Evolutionary conservation across 2,888 invertebrate species (phyloP).

Genomic region (Allacma fusca): DNA sequence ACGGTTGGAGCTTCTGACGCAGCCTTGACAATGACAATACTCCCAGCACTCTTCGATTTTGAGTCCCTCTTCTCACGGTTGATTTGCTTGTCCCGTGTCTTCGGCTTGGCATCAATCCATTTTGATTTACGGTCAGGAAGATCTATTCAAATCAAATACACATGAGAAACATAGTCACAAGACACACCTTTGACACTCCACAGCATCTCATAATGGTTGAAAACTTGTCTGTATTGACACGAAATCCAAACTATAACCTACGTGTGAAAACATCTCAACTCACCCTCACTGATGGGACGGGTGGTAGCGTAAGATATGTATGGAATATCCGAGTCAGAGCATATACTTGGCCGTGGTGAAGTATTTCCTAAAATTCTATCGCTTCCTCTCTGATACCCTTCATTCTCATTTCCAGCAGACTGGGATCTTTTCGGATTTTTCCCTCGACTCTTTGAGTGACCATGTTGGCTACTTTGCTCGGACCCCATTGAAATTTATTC

Average conservation of each 20-base stretch:
- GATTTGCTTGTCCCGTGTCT: slow-evolving; percentile 61
- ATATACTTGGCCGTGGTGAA: slow-evolving; percentile 87
- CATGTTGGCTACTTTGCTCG: slow-evolving; percentile 63
- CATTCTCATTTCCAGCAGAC: slow-evolving; percentile 61
- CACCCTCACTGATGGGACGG: slow-evolving; percentile 81
- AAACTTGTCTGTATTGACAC: slow-evolving; percentile 16
- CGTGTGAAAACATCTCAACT: slow-evolving; percentile 35
- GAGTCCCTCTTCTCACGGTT: slow-evolving; percentile 61
- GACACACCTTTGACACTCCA: background rate
- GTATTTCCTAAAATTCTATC: slow-evolving; percentile 69
- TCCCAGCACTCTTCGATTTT: slow-evolving; percentile 69
- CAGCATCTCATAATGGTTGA: background rate
- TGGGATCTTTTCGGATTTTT: slow-evolving; percentile 61
- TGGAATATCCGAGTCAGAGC: slow-evolving; percentile 87
- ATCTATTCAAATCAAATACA: slow-evolving; percentile 67
- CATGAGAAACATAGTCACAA: slow-evolving; percentile 7
- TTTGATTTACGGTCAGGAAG: slow-evolving; percentile 69
- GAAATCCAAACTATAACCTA: background rate
- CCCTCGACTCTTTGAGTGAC: slow-evolving; percentile 50
- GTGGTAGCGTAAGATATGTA: slow-evolving; percentile 91
- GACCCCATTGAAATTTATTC: slow-evolving; percentile 62
- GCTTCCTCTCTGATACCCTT: slow-evolving; percentile 45
- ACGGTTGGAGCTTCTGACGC: slow-evolving; percentile 71
- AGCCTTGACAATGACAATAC: slow-evolving; percentile 81
- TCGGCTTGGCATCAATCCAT: slow-evolving; percentile 62